Base-by-base conservation (phyloP, 37 sponge, comb jelly and placozoan species). In the Ianthella basta region DNA sequence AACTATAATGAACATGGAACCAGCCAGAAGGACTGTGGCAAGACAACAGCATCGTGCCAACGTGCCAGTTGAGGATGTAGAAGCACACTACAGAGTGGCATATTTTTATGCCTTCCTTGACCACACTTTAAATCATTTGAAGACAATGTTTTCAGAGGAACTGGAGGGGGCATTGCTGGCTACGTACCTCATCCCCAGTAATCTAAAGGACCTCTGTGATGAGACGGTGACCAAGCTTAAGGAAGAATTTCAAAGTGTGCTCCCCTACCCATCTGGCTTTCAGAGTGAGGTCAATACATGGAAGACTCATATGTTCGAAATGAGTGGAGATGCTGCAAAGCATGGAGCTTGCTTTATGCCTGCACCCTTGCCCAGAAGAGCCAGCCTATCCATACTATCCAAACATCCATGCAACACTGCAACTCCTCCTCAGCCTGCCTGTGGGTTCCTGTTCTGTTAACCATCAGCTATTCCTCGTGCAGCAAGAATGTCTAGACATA, bases 91-190 rank as follows among this genome's bases (percentile, higher is more conserved):
- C 72, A 65, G 74, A 55, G 29, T 70, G 6, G 72, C 72, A 20
- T 84, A 70, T 56, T 84, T n/a, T 57, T 84, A 55, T 70, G 73
- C 84, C 13, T 84, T 84, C 23, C 56, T 84, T 53, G 84, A 84
- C 70, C 84, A 84, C 55, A 68, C 72, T n/a, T 37, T 84, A 13
- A 8, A 19, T 6, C 84, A 84, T 56, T 56, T 84, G 55, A 68
- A 41, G 50, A 84, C 74, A 12, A 68, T 72, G 70, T 84, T 84
- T 84, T 24, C 84, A 4, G 30, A 27, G 70, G 57, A 67, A 4
- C 73, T 38, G 14, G 56, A 84, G 38, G 55, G 33, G 37, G 72
- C 72, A n/a, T 34, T 70, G 4, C 72, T 84, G 30, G 82, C 66
- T 32, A 82, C 82, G 24, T 30, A 61, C 12, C 66, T 67, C 30